These are phyloP conservation scores for Channa maculata DNA, from an alignment of 2,113 vertebrate species.

Conservation along the genomic window DNA sequence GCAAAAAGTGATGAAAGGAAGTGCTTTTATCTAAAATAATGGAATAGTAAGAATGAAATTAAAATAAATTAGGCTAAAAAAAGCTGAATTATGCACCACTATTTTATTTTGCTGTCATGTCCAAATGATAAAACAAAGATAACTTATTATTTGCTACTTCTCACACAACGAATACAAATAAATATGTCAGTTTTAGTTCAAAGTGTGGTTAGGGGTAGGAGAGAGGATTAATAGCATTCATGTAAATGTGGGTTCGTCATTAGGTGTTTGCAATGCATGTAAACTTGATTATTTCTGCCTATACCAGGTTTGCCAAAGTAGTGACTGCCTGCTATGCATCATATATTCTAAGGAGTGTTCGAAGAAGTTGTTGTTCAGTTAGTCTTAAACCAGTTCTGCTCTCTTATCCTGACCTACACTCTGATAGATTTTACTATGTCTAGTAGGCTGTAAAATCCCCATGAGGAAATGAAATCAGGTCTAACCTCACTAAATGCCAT, in stretches of 20 bases:
- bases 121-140: too few relatives aligned
- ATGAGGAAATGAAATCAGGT: slow-evolving; percentile 3
- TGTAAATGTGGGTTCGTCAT: not conserved
- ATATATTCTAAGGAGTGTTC: slow-evolving; percentile 12
- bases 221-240: not conserved
- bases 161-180: too few relatives aligned
- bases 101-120: too few relatives aligned
- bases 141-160: too few relatives aligned
- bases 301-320: slow-evolving; percentile 7
- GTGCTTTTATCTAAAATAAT: not conserved
- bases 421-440: not conserved
- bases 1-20: not conserved
- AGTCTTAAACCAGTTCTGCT: slow-evolving; percentile 13
- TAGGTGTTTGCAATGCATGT: not conserved
- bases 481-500: slow-evolving; percentile 18
- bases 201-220: not conserved
- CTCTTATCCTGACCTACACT: not conserved
- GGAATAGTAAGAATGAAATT: not conserved
- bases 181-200: slow-evolving; percentile 1
- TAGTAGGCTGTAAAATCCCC: not conserved
- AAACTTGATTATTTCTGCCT: slow-evolving; percentile 5
- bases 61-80: not conserved
- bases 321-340: not conserved
- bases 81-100: too few relatives aligned
- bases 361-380: slow-evolving; percentile 10